phyloP scores from a whole-genome alignment of 2,888 invertebrate species.

The Cremastinae sp. region DNA sequence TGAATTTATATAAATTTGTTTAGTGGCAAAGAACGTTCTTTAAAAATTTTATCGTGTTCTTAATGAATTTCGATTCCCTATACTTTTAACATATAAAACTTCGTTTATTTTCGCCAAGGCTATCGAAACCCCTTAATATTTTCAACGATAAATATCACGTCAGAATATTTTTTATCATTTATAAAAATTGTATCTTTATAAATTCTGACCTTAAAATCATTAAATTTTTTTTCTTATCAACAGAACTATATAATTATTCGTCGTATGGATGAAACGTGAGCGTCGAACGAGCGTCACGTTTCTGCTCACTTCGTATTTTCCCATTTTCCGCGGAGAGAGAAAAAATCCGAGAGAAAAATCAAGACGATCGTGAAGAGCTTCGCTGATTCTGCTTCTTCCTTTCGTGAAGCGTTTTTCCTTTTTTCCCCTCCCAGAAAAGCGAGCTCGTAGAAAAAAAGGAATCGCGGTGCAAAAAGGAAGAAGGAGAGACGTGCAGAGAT shows the following conservation, averaged over 20 bases:
- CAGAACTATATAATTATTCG: background rate
- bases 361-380: background rate
- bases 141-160: too few species aligned
- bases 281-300: background rate
- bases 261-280: background rate
- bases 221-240: too few species aligned
- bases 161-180: too few species aligned
- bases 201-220: too few species aligned
- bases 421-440: background rate
- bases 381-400: constrained; percentile 40
- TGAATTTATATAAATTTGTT: too few species aligned
- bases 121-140: too few species aligned
- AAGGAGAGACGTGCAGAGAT: constrained; percentile 52
- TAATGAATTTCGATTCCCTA: too few species aligned
- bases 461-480: background rate
- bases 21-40: too few species aligned
- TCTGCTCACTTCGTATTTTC: background rate
- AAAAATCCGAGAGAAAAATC: constrained; percentile 8
- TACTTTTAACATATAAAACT: too few species aligned
- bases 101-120: too few species aligned
- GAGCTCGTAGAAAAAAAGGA: background rate
- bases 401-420: constrained; percentile 8
- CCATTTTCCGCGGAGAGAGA: background rate
- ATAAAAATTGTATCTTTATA: too few species aligned
- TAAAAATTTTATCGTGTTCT: too few species aligned